These are phyloP conservation scores for Stenodera caucasica DNA, from an alignment of 2,888 invertebrate genomes.

Conservation along the genomic window DNA sequence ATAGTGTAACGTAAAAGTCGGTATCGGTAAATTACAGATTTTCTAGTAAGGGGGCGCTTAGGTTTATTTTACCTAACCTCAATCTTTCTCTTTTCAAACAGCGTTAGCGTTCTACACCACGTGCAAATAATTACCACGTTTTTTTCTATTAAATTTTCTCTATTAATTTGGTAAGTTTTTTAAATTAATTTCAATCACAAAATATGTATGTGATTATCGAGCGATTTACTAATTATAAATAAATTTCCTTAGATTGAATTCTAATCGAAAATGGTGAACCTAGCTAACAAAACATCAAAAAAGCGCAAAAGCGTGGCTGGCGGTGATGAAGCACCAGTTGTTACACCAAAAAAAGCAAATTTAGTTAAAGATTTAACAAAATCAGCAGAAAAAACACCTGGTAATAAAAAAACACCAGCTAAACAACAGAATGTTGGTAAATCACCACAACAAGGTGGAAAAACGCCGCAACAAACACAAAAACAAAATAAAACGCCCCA, in stretches of 20 bases:
- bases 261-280: background rate
- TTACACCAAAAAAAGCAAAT: background rate
- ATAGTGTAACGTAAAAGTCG: background rate
- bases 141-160: background rate
- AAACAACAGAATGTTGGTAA: background rate
- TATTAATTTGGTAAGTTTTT: constrained; percentile 1
- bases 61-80: background rate
- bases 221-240: background rate
- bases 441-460: too few relatives aligned
- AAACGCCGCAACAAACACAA: background rate
- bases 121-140: background rate
- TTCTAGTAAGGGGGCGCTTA: background rate
- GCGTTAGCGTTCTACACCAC: background rate
- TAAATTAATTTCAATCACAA: too few relatives aligned
- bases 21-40: background rate
- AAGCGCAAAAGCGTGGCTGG: background rate
- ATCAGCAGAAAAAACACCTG: background rate
- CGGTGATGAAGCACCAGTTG: background rate
- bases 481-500: background rate
- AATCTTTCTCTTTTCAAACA: background rate
- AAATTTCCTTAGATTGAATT: background rate
- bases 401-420: background rate
- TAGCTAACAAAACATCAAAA: background rate
- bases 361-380: background rate
- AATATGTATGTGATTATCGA: too few relatives aligned